Evolutionary conservation across 2,888 invertebrate genomes (phyloP).

Genomic region (Tetranychus truncatus): DNA sequence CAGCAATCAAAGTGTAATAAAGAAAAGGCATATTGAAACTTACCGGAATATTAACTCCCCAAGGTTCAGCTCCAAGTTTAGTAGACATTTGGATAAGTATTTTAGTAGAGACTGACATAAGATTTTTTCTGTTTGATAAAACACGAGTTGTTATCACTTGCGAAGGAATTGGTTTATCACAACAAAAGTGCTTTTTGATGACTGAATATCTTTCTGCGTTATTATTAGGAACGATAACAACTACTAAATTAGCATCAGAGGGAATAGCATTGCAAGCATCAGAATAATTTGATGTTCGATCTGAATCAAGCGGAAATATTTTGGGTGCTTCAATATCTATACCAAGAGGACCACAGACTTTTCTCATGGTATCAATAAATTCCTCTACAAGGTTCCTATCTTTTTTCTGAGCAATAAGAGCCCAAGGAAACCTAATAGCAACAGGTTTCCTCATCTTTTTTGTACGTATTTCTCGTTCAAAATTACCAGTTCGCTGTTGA

Average conservation of each 20-base stretch:
- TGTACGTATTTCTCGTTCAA: not conserved
- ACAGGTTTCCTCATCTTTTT: slow-evolving; percentile 11
- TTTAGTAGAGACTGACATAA: slow-evolving; percentile 48
- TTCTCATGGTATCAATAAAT: slow-evolving; percentile 29
- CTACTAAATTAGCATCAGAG: slow-evolving; percentile 29
- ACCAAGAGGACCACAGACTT: slow-evolving; percentile 34
- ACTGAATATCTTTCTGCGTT: slow-evolving; percentile 59
- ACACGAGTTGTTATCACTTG: slow-evolving; percentile 39
- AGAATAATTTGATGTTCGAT: not conserved
- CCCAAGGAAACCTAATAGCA: slow-evolving; percentile 29
- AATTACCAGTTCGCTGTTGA: not conserved
- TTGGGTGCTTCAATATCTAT: slow-evolving; percentile 30
- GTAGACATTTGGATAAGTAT: slow-evolving; percentile 80
- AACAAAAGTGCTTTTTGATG: slow-evolving; percentile 67
- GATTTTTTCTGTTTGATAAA: slow-evolving; percentile 14
- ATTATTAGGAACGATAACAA: slow-evolving; percentile 45
- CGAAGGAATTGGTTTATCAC: slow-evolving; percentile 47
- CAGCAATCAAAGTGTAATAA: too few relatives aligned
- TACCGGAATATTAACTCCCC: slow-evolving; percentile 43
- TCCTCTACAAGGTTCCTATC: slow-evolving; percentile 29
- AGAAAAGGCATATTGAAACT: not conserved
- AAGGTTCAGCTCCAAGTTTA: slow-evolving; percentile 76
- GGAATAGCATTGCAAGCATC: not conserved
- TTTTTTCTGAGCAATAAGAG: slow-evolving; percentile 29
- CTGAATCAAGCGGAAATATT: slow-evolving; percentile 27